phyloP scores from a whole-genome alignment of 2,797 vertebrate species.

The Macropodus opercularis region DNA sequence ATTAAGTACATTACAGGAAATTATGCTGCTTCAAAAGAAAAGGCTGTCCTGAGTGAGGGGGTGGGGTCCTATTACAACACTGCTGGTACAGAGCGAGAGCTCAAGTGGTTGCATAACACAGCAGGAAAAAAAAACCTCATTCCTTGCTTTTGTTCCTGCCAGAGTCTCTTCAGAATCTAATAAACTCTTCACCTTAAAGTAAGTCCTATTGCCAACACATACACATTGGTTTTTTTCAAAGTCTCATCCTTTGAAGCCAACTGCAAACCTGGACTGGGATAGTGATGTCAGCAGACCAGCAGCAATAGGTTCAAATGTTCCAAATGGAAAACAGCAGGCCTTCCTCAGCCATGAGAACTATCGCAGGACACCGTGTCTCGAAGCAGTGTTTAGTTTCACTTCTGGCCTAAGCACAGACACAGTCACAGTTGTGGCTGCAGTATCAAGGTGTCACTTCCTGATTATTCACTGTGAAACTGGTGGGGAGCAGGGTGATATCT shows the following conservation, averaged over 20 bases:
- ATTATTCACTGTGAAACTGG: constrained; percentile 81
- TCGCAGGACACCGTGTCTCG: constrained; percentile 71
- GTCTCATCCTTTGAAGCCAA: constrained; percentile 69
- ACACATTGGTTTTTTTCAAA: constrained; percentile 33
- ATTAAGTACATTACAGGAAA: constrained; percentile 83
- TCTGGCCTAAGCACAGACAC: constrained; percentile 74
- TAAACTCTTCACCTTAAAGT: constrained; percentile 74
- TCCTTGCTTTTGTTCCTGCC: constrained; percentile 77
- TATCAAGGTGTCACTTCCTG: constrained; percentile 79
- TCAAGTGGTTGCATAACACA: constrained; percentile 82
- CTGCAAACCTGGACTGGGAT: constrained; percentile 60
- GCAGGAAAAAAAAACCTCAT: constrained; percentile 67
- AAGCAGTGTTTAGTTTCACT: constrained; percentile 75
- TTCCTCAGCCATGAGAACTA: constrained; percentile 59
- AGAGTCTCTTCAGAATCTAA: constrained; percentile 79
- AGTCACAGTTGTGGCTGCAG: constrained; percentile 78
- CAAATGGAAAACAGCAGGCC: constrained; percentile 72
- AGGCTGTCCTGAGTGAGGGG: constrained; percentile 78
- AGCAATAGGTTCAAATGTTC: constrained; percentile 70
- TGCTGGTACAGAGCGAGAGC: constrained; percentile 71
- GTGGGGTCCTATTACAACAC: constrained; percentile 78
- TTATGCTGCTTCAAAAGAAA: constrained; percentile 80
- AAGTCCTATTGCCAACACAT: constrained; percentile 62
- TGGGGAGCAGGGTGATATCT: constrained; percentile 65
- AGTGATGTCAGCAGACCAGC: constrained; percentile 70